A percentile compares a stretch with the other conserved stretches of the same genome.
These are phyloP conservation scores for Catharus ustulatus DNA, from an alignment of 2,797 vertebrate species.

Conservation along the genomic window DNA sequence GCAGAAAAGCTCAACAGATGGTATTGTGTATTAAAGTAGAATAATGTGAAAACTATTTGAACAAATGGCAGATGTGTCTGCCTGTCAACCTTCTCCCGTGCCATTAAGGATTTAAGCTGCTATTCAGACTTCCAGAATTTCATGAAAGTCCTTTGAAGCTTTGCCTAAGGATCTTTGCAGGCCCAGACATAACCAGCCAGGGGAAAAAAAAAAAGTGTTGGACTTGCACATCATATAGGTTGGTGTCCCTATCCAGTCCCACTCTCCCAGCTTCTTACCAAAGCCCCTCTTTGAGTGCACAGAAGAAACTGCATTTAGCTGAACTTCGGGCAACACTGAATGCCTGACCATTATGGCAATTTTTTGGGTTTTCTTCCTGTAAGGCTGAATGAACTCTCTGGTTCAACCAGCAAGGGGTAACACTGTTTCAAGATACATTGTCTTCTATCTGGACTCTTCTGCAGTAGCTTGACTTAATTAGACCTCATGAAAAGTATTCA, in stretches of 20 bases:
- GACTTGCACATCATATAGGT: neutral
- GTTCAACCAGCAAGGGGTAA: neutral
- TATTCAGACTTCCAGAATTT: neutral
- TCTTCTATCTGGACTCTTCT: neutral
- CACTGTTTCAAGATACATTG: neutral
- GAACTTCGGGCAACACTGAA: neutral
- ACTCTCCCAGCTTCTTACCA: neutral
- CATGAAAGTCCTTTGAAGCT: neutral
- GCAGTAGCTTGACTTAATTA: neutral
- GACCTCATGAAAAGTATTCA: neutral
- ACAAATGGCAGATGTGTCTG: slow-evolving; percentile 73
- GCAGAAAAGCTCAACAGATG: slow-evolving; percentile 73
- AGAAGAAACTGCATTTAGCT: neutral
- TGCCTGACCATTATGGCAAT: neutral
- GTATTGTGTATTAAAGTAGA: slow-evolving; percentile 62
- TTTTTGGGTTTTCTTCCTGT: fast-evolving
- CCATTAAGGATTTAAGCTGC: neutral
- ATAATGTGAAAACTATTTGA: slow-evolving; percentile 71
- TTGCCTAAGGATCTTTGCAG: neutral
- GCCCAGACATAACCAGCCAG: neutral
- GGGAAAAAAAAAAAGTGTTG: fast-evolving
- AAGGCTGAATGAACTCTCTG: neutral
- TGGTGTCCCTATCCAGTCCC: neutral
- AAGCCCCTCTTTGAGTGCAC: neutral
- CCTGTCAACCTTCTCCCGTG: slow-evolving; percentile 60